Base-by-base conservation (phyloP, 2,888 invertebrate species). In the Resseliella maxima region DNA sequence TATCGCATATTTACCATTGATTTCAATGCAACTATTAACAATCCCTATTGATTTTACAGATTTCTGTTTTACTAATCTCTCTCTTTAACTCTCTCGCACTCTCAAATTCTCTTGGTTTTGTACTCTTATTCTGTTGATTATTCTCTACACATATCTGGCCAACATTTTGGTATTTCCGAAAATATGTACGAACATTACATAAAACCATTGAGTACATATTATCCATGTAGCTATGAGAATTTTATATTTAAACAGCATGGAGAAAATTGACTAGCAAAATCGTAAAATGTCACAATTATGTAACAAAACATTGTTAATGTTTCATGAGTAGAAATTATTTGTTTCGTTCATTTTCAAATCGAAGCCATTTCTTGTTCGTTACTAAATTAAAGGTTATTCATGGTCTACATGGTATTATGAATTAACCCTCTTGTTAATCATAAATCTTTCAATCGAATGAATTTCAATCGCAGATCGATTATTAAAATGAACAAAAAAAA, bases 171-270 rank as follows among this genome's bases (percentile, higher is more conserved):
- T 59, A 41, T 12, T 41, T 41, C 18, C 12, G 2, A 27, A 72
- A 72, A 72, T 24, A 24, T 72, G 72, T 50, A 18, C n/a, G 21
- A 72, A 35, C 12, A 27, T 72, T 72, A 72, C 72, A 31, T 72
- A 72, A 72, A 72, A 31, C 72, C n/a, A 31, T 72, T 31, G 31
- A 72, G 59, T 15, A 59, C 59, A 59, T 59, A 59, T 59, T 59
- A 72, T 31, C 31, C 72, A 72, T 72, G 31, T 72, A 31, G 31
- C 72, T 31, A 72, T 72, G 31, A 72, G 2, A 72, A 72, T 0
- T 59, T 24, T 8, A 59, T 24, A 12, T 59, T 3, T 8, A 12
- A 15, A 59, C 1, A 2, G 5, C 5, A 27, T 59, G 24, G 24
- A 24, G 59, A 59, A 27, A 59, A 59, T 59, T 27, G 27, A 3